Evolutionary conservation across 2,113 vertebrate genomes (phyloP).

Genomic region (Spheniscus mendiculus): DNA sequence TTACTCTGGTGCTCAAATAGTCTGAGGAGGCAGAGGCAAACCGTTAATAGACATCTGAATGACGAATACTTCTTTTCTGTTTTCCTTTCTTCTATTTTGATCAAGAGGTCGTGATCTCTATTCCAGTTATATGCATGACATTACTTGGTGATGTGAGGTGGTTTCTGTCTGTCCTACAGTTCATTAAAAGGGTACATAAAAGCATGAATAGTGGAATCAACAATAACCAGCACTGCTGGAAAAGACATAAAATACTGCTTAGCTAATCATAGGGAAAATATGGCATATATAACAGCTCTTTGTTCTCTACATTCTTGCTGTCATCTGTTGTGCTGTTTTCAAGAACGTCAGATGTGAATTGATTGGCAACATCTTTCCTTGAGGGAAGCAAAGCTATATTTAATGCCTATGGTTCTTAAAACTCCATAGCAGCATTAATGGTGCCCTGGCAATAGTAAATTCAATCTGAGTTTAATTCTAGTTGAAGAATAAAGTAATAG

Average conservation of each 20-base stretch:
- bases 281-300: conserved; percentile 7
- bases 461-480: not conserved
- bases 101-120: not conserved
- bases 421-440: not conserved
- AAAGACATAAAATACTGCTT: conserved; percentile 32
- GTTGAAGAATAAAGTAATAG: not conserved
- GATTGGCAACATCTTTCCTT: conserved; percentile 31
- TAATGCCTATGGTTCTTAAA: not conserved
- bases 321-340: conserved; percentile 20
- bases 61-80: not conserved
- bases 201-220: not conserved
- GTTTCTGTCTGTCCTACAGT: conserved; percentile 14
- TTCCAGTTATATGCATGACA: not conserved
- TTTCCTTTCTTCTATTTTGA: not conserved
- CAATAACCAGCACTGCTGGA: conserved; percentile 9
- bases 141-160: not conserved
- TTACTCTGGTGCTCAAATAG: not conserved
- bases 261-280: conserved; percentile 25
- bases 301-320: conserved; percentile 25
- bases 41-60: not conserved
- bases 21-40: not conserved
- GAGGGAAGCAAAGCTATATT: not conserved
- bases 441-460: not conserved
- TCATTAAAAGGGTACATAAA: not conserved
- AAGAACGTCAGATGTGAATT: conserved; percentile 18